phyloP scores from a whole-genome alignment of 2,113 vertebrate genomes.

The Neotragus moschatus region DNA sequence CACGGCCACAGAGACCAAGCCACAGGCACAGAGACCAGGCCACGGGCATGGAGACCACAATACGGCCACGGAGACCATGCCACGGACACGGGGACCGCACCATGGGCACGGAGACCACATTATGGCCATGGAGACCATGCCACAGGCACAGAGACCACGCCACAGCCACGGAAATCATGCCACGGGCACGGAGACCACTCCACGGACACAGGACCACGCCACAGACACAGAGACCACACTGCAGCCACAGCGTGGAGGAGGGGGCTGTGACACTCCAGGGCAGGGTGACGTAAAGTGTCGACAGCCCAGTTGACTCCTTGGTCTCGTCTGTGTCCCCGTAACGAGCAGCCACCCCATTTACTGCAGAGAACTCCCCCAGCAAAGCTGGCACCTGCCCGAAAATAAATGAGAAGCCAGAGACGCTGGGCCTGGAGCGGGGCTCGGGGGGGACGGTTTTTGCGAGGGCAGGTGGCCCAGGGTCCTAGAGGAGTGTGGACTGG shows the following conservation, averaged over 20 bases:
- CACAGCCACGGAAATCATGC: accelerated
- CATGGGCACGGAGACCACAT: accelerated
- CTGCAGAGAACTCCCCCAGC: not conserved
- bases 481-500: accelerated
- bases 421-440: accelerated
- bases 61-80: accelerated
- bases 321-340: accelerated
- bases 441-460: not conserved
- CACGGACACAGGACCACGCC: accelerated
- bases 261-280: not conserved
- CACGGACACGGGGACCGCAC: accelerated
- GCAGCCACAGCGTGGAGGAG: not conserved
- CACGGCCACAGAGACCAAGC: accelerated
- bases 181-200: accelerated
- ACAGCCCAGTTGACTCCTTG: accelerated
- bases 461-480: not conserved
- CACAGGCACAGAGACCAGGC: accelerated
- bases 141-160: accelerated
- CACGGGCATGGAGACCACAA: accelerated
- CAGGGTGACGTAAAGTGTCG: accelerated
- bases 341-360: accelerated
- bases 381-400: not conserved
- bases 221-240: accelerated
- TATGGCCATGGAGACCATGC: accelerated
- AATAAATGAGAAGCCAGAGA: not conserved